Conservation (phyloP, 1,140 invertebrate genomes). For the Amphibalanus amphitrite region DNA sequence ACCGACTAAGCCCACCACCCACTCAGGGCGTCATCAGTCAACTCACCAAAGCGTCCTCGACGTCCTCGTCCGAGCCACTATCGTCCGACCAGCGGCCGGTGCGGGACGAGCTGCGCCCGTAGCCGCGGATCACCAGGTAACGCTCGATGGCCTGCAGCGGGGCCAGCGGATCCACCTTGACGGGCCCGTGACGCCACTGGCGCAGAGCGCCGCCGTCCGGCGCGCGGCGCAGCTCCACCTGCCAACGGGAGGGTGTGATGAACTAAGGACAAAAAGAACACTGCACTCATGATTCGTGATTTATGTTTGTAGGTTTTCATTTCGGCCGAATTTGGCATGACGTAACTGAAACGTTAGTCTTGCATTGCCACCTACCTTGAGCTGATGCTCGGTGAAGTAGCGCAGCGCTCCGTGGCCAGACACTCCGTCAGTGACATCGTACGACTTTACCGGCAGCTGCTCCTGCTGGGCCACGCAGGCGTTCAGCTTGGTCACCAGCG, state of each 20-base stretch:
- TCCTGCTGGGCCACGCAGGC: conserved; percentile 93
- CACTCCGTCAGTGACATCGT: conserved; percentile 34
- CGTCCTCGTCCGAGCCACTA: conserved; percentile 58
- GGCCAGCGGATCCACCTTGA: conserved; percentile 95
- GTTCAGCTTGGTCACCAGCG: conserved; percentile 77
- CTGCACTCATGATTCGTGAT: no score
- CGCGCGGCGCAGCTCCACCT: conserved; percentile 89
- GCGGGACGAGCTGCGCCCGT: conserved; percentile 60
- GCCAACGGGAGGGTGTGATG: conserved; percentile 18
- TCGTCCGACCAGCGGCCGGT: conserved; percentile 54
- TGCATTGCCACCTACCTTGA: conserved; percentile 47
- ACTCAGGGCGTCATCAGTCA: neutral
- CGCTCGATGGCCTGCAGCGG: conserved; percentile 95
- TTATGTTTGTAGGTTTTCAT: no score
- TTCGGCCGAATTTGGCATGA: no score
- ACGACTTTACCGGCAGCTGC: conserved; percentile 94
- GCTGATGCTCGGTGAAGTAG: conserved; percentile 98
- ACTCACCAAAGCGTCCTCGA: conserved; percentile 65
- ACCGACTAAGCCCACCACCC: neutral
- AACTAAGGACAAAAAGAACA: no score
- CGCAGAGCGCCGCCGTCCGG: conserved; percentile 81
- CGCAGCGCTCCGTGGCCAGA: conserved; percentile 43
- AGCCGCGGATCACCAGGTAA: conserved; percentile 67
- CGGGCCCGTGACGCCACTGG: conserved; percentile 96
- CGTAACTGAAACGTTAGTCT: no score